Base-by-base conservation (phyloP, 2,113 vertebrate genomes). In the Brachyhypopomus occidentalis region DNA sequence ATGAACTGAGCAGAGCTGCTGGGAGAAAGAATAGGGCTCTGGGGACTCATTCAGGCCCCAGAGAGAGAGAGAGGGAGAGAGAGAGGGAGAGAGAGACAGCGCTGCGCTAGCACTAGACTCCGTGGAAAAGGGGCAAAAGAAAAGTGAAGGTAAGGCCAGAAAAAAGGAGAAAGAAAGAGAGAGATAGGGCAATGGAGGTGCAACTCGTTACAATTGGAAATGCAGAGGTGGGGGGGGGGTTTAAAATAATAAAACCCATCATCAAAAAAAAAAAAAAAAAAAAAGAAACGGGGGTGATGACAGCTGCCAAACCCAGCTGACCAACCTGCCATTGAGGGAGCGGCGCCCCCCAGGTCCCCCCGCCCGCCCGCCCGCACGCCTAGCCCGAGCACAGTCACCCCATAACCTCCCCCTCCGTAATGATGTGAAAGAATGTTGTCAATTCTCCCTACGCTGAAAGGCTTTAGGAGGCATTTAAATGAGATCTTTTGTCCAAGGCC, bases 401-500 rank as follows among this genome's bases (percentile, higher is more conserved):
- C 87, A 88, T 87, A 86, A 88, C 84, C 90, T 89, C 90, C 89
- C 91, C 88, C 86, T 19, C 87, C 80, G 89, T 92, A 93, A 93
- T 93, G 92, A 93, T 92, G 92, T 93, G 92, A 94, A 94, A 94
- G 92, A 94, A 94, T 94, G 93, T 91, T 91, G 91, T 92, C 90
- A 89, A 93, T 93, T 93, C 92, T 89, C 88, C 81, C n/a, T 19
- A 58, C 8, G 80, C 86, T 91, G 91, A 92, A 92, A 93, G 87
- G 92, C 89, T 91, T 92, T 91, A 90, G 91, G 91, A 89, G 90
- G 86, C 91, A 92, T 94, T 93, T 92, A 92, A 92, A 94, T 92
- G 75, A 91, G 89, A 87, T 90, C 90, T 90, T 93, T 94, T 94
- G 92, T 93, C 84, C 89, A 14, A 77, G 73, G 87, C 81, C 86